phyloP scores from a whole-genome alignment of 2,113 vertebrate genomes.

The Astur gentilis region DNA sequence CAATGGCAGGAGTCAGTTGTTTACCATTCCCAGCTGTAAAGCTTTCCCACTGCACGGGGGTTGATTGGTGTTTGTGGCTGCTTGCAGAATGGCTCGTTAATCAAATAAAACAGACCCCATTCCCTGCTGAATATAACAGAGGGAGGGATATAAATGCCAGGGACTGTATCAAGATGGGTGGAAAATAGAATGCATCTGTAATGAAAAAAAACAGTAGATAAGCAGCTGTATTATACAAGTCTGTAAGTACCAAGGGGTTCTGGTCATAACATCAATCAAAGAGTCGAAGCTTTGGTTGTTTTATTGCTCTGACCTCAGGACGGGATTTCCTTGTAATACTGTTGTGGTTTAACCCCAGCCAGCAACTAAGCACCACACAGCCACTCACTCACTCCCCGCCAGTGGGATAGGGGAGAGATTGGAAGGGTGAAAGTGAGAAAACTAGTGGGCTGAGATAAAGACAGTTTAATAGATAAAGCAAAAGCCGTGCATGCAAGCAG shows the following conservation, averaged over 20 bases:
- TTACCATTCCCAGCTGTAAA: background rate
- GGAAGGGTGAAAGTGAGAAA: background rate
- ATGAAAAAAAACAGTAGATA: slow-evolving; percentile 11
- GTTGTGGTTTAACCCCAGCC: background rate
- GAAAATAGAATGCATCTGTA: slow-evolving; percentile 18
- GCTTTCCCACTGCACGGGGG: background rate
- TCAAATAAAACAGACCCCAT: slow-evolving; percentile 13
- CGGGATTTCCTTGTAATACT: background rate
- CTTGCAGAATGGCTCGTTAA: slow-evolving; percentile 39
- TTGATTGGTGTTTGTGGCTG: slow-evolving; percentile 41
- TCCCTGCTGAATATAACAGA: background rate
- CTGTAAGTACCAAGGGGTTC: background rate
- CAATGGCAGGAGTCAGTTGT: background rate
- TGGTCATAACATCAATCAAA: background rate
- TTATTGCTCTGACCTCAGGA: background rate
- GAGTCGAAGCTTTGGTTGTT: background rate
- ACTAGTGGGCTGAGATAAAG: background rate
- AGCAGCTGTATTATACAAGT: background rate
- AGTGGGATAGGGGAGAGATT: background rate
- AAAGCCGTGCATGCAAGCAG: background rate
- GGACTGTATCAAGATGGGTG: slow-evolving; percentile 3
- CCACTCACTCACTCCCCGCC: background rate
- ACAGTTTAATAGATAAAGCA: background rate
- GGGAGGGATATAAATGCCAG: background rate
- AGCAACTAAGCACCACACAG: background rate